These are phyloP conservation scores for Doryteuthis pealeii DNA, from an alignment of 1,140 invertebrate species.

Conservation along the genomic window DNA sequence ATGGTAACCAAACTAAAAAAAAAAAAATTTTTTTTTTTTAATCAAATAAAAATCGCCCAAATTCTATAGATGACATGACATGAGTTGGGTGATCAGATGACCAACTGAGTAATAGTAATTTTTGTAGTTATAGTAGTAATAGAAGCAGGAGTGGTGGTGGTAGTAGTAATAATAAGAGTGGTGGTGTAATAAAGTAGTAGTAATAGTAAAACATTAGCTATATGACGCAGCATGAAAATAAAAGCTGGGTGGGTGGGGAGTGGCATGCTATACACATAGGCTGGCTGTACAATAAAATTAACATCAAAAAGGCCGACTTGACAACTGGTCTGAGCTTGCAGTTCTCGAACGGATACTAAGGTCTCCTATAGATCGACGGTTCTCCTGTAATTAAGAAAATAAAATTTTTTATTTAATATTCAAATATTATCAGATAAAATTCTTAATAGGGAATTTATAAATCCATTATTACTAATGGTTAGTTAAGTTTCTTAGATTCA, in stretches of 20 bases:
- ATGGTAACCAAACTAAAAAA: too few relatives aligned
- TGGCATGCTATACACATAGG: constrained; percentile 10
- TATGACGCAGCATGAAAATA: not conserved
- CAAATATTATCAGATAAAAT: too few relatives aligned
- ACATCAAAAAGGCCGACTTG: constrained; percentile 46
- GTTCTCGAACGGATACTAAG: constrained; percentile 49
- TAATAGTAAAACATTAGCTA: constrained; percentile 15
- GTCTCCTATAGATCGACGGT: constrained; percentile 50
- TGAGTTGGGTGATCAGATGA: constrained; percentile 7
- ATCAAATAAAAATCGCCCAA: not conserved
- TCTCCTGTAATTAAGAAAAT: constrained; percentile 50
- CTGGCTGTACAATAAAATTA: constrained; percentile 18
- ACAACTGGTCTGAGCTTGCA: constrained; percentile 53
- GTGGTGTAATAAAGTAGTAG: constrained; percentile 13
- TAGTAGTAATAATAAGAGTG: constrained; percentile 13
- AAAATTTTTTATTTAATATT: too few relatives aligned
- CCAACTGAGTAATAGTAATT: constrained; percentile 15
- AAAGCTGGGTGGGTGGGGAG: constrained; percentile 4
- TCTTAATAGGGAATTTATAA: too few relatives aligned
- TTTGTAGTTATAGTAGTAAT: too few relatives aligned
- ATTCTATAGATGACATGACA: constrained; percentile 7
- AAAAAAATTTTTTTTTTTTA: too few relatives aligned
- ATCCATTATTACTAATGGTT: too few relatives aligned
- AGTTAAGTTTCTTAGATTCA: too few relatives aligned
- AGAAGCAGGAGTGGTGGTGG: constrained; percentile 16